phyloP scores from a whole-genome alignment of 2,888 invertebrate genomes.

The Chloroclystis v-ata region DNA sequence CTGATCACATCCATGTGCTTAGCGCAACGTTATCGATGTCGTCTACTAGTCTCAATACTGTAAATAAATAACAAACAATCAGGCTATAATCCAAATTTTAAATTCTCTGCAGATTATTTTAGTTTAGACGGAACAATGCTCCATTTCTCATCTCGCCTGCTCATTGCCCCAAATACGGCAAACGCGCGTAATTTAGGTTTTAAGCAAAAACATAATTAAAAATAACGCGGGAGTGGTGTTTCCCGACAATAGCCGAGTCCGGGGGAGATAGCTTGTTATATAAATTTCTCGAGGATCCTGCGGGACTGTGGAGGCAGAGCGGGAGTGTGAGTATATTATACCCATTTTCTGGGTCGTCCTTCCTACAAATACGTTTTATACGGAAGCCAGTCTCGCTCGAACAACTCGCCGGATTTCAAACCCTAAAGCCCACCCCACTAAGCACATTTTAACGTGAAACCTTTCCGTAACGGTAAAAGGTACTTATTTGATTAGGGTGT shows the following conservation, averaged over 20 bases:
- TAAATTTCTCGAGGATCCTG: conserved; percentile 75
- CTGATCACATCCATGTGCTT: too few species aligned
- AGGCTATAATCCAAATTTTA: too few species aligned
- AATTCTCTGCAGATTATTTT: too few species aligned
- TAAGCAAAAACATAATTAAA: conserved; percentile 51
- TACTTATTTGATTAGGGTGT: conserved; percentile 79
- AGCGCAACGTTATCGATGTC: too few species aligned
- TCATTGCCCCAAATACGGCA: neutral
- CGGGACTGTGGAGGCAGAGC: conserved; percentile 72
- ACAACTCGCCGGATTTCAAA: conserved; percentile 35
- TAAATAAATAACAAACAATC: too few species aligned
- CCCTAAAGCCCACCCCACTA: conserved; percentile 36
- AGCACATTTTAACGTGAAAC: conserved; percentile 33
- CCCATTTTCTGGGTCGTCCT: conserved; percentile 79
- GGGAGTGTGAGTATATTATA: conserved; percentile 78
- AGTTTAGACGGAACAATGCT: too few species aligned
- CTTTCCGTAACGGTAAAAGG: conserved; percentile 66
- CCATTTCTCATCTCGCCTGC: too few species aligned
- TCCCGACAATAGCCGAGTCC: conserved; percentile 72
- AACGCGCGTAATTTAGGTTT: neutral
- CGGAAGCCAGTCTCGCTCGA: conserved; percentile 69
- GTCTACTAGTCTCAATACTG: too few species aligned
- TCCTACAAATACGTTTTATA: conserved; percentile 78
- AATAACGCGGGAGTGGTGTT: conserved; percentile 72
- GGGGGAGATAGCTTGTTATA: conserved; percentile 76